A percentile compares a stretch with the other conserved stretches of the same genome.
Conservation (phyloP, 2,113 vertebrate genomes). For the Geothlypis trichas region DNA sequence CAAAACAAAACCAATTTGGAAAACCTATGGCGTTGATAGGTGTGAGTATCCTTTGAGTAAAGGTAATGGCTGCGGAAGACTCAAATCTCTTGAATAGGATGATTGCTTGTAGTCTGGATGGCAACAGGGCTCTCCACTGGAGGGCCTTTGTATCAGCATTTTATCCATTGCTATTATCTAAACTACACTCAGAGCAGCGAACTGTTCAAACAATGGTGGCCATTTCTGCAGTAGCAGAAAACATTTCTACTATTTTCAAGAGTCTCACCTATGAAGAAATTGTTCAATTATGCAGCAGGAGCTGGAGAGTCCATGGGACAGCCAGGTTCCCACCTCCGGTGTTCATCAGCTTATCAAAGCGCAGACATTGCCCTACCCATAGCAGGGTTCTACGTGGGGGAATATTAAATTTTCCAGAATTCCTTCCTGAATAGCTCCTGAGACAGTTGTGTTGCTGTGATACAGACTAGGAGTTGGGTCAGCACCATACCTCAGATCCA, state of each 20-base stretch:
- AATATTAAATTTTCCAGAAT: background rate
- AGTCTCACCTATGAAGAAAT: background rate
- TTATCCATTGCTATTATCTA: background rate
- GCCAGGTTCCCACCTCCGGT: background rate
- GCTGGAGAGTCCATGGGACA: background rate
- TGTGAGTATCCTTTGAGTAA: background rate
- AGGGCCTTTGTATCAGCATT: background rate
- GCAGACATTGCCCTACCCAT: background rate
- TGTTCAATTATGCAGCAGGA: background rate
- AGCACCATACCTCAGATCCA: background rate
- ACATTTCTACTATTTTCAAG: background rate
- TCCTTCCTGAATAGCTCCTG: background rate
- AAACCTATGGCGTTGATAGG: fast-evolving
- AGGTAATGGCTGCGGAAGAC: background rate
- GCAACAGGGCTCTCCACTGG: background rate
- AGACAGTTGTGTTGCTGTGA: background rate
- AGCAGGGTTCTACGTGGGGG: background rate
- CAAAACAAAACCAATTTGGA: background rate
- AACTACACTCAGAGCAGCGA: background rate
- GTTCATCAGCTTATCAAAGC: background rate
- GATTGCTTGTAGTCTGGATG: background rate
- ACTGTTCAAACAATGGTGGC: background rate
- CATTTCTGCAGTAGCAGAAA: background rate
- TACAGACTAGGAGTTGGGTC: background rate
- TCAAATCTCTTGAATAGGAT: background rate